Evolutionary conservation across 2,888 invertebrate genomes (phyloP).

Genomic region (Tortricodes alternella): DNA sequence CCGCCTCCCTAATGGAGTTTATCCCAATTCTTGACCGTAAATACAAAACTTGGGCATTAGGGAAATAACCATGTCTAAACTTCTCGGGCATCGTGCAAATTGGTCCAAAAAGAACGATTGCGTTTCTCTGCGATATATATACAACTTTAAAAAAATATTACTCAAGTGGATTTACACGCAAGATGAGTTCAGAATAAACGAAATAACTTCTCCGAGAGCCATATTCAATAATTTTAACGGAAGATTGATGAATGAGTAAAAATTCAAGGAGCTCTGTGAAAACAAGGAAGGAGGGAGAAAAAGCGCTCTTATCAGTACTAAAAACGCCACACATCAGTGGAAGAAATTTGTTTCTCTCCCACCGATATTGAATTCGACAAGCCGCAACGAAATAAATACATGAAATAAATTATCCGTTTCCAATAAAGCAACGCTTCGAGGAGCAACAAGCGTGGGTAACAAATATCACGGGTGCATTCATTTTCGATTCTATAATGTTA

Average conservation of each 20-base stretch:
- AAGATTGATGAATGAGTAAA: not conserved
- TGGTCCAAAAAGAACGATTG: slow-evolving; percentile 15
- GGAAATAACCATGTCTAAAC: slow-evolving; percentile 40
- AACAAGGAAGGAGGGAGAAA: slow-evolving; percentile 12
- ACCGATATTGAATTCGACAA: slow-evolving; percentile 65
- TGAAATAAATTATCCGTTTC: slow-evolving; percentile 79
- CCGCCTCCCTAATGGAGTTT: slow-evolving; percentile 62
- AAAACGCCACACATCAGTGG: slow-evolving; percentile 45
- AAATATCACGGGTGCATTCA: slow-evolving; percentile 4
- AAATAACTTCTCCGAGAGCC: slow-evolving; percentile 15
- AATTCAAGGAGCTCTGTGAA: not conserved
- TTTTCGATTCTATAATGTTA: slow-evolving; percentile 42
- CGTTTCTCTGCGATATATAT: slow-evolving; percentile 2
- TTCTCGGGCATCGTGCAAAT: slow-evolving; percentile 33
- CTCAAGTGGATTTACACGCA: not conserved
- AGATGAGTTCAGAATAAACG: slow-evolving; percentile 13
- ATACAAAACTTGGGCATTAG: slow-evolving; percentile 41
- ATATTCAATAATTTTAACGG: slow-evolving; percentile 2
- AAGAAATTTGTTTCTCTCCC: slow-evolving; percentile 53
- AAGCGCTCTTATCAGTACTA: slow-evolving; percentile 39
- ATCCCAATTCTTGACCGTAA: slow-evolving; percentile 46
- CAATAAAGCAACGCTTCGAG: slow-evolving; percentile 73
- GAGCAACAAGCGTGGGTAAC: slow-evolving; percentile 46
- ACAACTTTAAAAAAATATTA: slow-evolving; percentile 26
- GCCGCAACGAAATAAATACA: slow-evolving; percentile 74